Evolutionary conservation across 2,797 vertebrate genomes (phyloP).

Genomic region (Mus caroli): DNA sequence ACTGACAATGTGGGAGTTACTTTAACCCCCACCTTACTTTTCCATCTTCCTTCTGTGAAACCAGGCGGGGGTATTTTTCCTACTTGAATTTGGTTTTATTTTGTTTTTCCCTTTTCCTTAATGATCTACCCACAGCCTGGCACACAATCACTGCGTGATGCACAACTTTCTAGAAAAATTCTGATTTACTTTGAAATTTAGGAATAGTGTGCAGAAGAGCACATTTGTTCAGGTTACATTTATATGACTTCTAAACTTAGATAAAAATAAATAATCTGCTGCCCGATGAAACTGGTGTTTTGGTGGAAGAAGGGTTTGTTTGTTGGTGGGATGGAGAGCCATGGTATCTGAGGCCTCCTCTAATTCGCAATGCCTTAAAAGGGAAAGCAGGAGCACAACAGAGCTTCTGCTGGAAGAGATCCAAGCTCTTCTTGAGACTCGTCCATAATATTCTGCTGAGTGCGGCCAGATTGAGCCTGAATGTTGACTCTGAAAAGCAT

Average conservation of each 20-base stretch:
- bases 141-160: constrained; percentile 16
- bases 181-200: constrained; percentile 65
- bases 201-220: constrained; percentile 43
- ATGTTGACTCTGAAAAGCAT: constrained; percentile 27
- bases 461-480: not conserved
- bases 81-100: constrained; percentile 52
- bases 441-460: constrained; percentile 41
- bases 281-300: not conserved
- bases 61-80: not conserved
- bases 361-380: constrained; percentile 72
- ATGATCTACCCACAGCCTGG: not conserved
- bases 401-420: not conserved
- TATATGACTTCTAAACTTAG: constrained; percentile 65
- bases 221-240: constrained; percentile 66
- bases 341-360: not conserved
- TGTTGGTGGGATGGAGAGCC: not conserved
- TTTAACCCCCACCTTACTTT: not conserved
- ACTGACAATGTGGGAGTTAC: not conserved
- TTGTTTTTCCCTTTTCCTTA: constrained; percentile 33
- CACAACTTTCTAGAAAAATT: constrained; percentile 43
- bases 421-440: constrained; percentile 32
- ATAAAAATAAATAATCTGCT: constrained; percentile 54
- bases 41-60: not conserved
- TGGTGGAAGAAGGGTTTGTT: constrained; percentile 47
- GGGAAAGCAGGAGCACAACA: constrained; percentile 32